Conservation (phyloP, 2,113 vertebrate species). For the Ascaphus truei region DNA sequence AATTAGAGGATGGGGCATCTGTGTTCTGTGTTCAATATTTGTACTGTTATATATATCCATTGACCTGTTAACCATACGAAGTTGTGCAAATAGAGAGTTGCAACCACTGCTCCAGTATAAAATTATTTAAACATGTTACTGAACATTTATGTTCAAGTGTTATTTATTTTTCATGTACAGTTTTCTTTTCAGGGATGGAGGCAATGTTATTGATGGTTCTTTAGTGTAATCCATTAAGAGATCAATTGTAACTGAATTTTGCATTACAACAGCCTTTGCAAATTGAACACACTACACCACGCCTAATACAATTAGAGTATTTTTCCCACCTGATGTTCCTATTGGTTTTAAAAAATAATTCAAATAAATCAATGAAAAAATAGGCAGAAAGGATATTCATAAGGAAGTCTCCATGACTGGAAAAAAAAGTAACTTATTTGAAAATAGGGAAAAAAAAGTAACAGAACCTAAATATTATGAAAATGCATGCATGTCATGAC, state of each 20-base stretch:
- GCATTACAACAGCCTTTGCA: not conserved
- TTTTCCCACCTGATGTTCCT: not conserved
- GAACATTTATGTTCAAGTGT: no score
- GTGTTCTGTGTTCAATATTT: no score
- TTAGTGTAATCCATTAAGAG: slow-evolving; percentile 17
- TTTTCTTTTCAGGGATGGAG: not conserved
- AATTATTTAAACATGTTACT: no score
- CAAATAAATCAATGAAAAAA: not conserved
- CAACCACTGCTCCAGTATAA: no score
- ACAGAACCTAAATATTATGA: no score
- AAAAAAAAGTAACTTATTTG: no score
- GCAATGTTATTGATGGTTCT: slow-evolving; percentile 8
- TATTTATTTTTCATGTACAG: not conserved
- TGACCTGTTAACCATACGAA: no score
- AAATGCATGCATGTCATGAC: no score
- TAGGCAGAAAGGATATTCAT: not conserved
- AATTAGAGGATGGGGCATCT: no score
- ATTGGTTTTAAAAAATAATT: not conserved
- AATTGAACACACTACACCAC: slow-evolving; percentile 16
- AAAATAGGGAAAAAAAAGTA: no score
- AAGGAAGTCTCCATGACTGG: not conserved
- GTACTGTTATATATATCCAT: no score
- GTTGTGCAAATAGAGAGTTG: no score
- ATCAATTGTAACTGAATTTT: slow-evolving; percentile 28
- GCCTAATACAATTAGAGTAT: not conserved